Evolutionary conservation across 37 sponge, comb jelly and placozoan species (phyloP).

Genomic region (Halichondria panicea): DNA sequence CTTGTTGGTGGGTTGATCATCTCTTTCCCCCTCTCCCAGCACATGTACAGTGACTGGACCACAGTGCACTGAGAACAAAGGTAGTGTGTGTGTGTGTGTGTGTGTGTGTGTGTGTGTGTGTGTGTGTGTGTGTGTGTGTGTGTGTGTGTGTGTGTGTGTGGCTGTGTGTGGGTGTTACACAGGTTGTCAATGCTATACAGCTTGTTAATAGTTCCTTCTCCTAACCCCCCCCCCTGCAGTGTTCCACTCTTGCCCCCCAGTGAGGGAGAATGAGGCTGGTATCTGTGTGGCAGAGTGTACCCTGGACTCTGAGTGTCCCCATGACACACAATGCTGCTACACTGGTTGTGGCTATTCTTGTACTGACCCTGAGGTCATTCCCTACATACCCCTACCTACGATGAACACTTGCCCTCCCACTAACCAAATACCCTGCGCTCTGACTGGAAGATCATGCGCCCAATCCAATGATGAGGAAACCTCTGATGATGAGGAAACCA

Average conservation of each 20-base stretch:
- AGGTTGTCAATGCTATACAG: background rate
- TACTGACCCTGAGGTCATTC: constrained; percentile 18
- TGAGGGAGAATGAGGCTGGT: constrained; percentile 10
- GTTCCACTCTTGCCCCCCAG: constrained; percentile 30
- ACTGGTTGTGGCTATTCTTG: constrained; percentile 66
- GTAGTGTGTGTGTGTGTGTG: no score
- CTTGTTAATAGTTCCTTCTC: background rate
- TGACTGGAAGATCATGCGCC: background rate
- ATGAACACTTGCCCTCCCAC: background rate
- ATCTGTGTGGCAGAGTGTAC: constrained; percentile 26
- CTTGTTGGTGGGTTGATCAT: background rate
- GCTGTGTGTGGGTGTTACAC: no score
- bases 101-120: no score
- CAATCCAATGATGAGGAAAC: background rate
- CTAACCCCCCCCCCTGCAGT: background rate
- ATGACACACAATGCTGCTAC: constrained; percentile 45
- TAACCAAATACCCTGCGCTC: constrained; percentile 6
- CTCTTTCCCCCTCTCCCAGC: constrained; percentile 3
- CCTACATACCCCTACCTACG: constrained; percentile 16
- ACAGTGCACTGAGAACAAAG: background rate
- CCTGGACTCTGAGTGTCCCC: constrained; percentile 24
- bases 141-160: no score
- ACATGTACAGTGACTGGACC: constrained; percentile 6
- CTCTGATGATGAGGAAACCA: background rate
- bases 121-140: no score